A percentile compares a stretch with the other conserved stretches of the same genome.
Evolutionary conservation across 2,888 invertebrate genomes (phyloP).

Genomic region (Nymphalis polychloros): DNA sequence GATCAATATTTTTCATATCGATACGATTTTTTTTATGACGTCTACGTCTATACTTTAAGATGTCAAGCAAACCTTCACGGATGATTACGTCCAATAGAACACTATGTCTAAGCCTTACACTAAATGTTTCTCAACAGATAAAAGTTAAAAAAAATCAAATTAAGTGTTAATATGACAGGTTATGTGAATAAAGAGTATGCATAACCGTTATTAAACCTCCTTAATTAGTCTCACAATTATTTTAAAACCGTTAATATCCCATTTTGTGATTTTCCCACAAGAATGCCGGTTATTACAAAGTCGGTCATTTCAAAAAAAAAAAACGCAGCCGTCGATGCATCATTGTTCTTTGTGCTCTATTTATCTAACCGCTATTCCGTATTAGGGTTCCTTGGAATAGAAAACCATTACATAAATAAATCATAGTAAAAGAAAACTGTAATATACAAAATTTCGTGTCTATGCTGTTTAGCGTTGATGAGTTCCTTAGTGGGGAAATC

Average conservation of each 20-base stretch:
- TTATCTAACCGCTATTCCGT: constrained; percentile 60
- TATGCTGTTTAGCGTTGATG: too few relatives aligned
- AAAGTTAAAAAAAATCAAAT: not conserved
- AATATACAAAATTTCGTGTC: not conserved
- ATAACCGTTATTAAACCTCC: constrained; percentile 25
- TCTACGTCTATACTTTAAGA: too few relatives aligned
- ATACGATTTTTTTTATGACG: too few relatives aligned
- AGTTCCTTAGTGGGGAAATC: too few relatives aligned
- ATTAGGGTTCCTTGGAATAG: constrained; percentile 23
- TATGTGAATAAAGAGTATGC: constrained; percentile 11
- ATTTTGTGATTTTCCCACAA: constrained; percentile 42
- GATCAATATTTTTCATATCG: too few relatives aligned
- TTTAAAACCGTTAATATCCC: constrained; percentile 37
- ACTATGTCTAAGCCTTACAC: not conserved
- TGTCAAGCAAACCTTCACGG: too few relatives aligned
- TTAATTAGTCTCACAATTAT: constrained; percentile 33
- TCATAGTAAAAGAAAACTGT: not conserved
- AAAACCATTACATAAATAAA: constrained; percentile 23
- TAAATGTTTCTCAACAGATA: not conserved
- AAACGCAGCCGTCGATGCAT: constrained; percentile 54
- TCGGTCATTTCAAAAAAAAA: constrained; percentile 45
- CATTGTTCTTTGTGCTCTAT: constrained; percentile 75
- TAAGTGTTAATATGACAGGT: constrained; percentile 1
- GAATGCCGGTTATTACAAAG: constrained; percentile 37
- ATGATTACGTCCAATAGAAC: too few relatives aligned